Evolutionary conservation across 2,888 invertebrate genomes (phyloP).

Genomic region (Caenorhabditis becei): DNA sequence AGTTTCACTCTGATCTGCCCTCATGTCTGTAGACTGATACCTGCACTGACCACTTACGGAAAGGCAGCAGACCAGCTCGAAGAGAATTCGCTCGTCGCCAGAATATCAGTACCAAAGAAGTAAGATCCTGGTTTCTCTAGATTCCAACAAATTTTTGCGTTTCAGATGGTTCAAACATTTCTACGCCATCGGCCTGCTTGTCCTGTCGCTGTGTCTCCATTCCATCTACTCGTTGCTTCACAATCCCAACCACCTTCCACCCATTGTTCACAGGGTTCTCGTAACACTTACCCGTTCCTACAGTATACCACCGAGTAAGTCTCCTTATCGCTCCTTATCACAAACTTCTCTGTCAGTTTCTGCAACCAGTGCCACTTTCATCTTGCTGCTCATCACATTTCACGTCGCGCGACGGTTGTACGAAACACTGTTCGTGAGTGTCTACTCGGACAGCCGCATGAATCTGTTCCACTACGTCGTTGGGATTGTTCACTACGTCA

Average conservation of each 20-base stretch:
- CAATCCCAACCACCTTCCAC: conserved; percentile 13
- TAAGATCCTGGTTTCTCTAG: conserved; percentile 2
- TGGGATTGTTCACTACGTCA: conserved; percentile 88
- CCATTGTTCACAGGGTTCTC: conserved; percentile 7
- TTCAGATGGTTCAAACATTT: conserved; percentile 77
- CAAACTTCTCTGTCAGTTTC: conserved; percentile 58
- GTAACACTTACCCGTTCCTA: conserved; percentile 33
- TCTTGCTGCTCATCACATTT: conserved; percentile 82
- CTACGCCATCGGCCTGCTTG: conserved; percentile 60
- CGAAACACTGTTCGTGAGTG: conserved; percentile 89
- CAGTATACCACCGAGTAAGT: conserved; percentile 50
- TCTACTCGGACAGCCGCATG: conserved; percentile 89
- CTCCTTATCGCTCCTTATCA: background rate
- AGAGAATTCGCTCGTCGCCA: conserved; percentile 51
- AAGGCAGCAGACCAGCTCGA: conserved; percentile 64
- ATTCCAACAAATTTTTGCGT: background rate
- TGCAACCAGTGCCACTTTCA: conserved; percentile 51
- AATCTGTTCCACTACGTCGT: conserved; percentile 89
- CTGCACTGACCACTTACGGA: conserved; percentile 72
- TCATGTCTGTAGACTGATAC: conserved; percentile 48
- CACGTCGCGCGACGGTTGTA: conserved; percentile 86
- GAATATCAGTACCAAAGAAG: conserved; percentile 72
- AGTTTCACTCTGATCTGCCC: conserved; percentile 64
- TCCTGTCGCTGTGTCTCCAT: conserved; percentile 19
- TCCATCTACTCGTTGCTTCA: conserved; percentile 29